phyloP scores from a whole-genome alignment of 2,888 invertebrate genomes.

The Tuberolachnus salignus region DNA sequence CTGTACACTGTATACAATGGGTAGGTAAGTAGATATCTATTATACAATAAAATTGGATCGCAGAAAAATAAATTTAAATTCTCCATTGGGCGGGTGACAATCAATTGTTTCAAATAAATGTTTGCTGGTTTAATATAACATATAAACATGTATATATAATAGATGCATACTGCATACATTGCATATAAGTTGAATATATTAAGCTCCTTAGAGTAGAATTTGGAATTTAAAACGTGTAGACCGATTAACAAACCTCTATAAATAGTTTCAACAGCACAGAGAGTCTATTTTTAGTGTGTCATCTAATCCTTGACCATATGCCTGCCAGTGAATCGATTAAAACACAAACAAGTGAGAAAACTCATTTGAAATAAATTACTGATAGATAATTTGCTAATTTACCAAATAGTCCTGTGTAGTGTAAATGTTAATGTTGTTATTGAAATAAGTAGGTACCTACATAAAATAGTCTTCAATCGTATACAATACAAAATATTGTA shows the following conservation, averaged over 20 bases:
- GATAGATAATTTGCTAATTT: not conserved
- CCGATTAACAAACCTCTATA: constrained; percentile 45
- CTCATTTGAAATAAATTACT: constrained; percentile 28
- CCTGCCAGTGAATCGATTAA: constrained; percentile 38
- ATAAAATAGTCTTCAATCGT: not conserved
- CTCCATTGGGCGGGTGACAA: not conserved
- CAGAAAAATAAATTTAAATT: constrained; percentile 5
- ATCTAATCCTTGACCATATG: constrained; percentile 51
- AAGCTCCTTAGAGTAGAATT: constrained; percentile 28
- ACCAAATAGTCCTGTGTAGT: not conserved
- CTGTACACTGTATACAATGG: not conserved
- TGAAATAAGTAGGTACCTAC: not conserved
- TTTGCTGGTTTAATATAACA: constrained; percentile 16
- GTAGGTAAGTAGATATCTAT: not conserved
- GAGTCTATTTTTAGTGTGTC: constrained; percentile 47
- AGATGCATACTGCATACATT: not conserved
- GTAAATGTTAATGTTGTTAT: constrained; percentile 11
- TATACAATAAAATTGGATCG: not conserved
- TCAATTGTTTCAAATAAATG: not conserved
- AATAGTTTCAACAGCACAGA: constrained; percentile 37
- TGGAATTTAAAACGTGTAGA: constrained; percentile 49
- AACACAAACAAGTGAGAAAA: constrained; percentile 16
- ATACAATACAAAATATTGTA: not conserved
- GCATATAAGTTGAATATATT: not conserved
- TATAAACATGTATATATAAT: not conserved